These are phyloP conservation scores for Jacana jacana DNA, from an alignment of 2,113 vertebrate genomes.

Conservation along the genomic window DNA sequence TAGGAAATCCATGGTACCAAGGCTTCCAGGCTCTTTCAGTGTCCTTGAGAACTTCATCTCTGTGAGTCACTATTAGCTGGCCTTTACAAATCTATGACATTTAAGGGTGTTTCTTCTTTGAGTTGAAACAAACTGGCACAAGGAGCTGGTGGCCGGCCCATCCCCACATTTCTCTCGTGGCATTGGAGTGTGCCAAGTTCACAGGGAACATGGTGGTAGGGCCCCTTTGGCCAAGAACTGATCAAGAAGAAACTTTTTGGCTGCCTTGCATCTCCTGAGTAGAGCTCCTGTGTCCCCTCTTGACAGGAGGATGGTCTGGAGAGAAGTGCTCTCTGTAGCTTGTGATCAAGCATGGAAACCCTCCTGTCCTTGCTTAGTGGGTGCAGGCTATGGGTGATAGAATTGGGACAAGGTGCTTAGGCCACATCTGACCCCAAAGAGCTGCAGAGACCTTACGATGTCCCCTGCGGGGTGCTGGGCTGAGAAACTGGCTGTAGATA, in stretches of 20 bases:
- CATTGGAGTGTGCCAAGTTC: neutral
- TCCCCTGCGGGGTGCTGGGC: neutral
- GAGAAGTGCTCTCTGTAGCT: neutral
- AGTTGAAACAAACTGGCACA: neutral
- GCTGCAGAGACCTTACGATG: too few species aligned
- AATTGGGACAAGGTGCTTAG: neutral
- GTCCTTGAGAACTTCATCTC: conserved; percentile 26
- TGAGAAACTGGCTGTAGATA: neutral
- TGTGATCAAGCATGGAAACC: too few species aligned
- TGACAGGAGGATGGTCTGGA: neutral
- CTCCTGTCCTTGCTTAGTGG: fast-evolving
- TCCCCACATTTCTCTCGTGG: neutral
- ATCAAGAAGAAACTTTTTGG: neutral
- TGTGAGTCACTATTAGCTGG: neutral
- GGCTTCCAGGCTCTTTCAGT: neutral
- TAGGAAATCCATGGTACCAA: neutral
- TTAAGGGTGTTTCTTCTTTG: neutral
- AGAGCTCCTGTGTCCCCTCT: neutral
- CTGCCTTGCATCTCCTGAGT: neutral
- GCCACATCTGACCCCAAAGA: neutral
- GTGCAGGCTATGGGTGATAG: neutral
- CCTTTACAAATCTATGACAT: neutral
- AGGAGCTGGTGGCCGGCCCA: neutral
- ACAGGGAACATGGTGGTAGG: neutral
- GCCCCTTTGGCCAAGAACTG: neutral